Evolutionary conservation across 2,888 invertebrate genomes (phyloP).

Genomic region (Pristionchus exspectatus): DNA sequence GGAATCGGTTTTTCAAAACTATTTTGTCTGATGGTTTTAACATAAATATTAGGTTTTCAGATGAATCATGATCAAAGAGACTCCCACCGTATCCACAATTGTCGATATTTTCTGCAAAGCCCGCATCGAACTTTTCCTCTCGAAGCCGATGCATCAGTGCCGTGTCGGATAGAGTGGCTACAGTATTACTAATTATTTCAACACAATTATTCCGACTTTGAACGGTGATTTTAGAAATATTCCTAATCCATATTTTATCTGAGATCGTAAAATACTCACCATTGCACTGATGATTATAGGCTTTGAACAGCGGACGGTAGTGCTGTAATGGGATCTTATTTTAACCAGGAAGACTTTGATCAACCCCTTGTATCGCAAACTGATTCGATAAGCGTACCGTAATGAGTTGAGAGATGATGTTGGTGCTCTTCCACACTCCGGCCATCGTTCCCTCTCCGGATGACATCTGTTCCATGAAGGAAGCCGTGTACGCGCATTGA

Average conservation of each 20-base stretch:
- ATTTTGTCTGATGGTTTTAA: no score
- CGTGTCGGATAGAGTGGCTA: background rate
- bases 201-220: background rate
- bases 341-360: background rate
- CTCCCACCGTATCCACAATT: constrained; percentile 13
- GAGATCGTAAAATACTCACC: no score
- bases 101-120: background rate
- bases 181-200: background rate
- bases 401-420: background rate
- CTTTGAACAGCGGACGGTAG: background rate
- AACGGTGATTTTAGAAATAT: no score
- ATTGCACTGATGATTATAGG: background rate
- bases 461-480: background rate
- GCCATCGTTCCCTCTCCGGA: background rate
- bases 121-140: background rate
- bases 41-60: no score
- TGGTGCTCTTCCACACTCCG: background rate
- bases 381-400: background rate
- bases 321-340: background rate
- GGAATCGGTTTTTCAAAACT: background rate
- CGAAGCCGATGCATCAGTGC: background rate
- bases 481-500: background rate
- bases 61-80: no score
- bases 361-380: background rate
- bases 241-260: no score